A percentile compares a stretch with the other conserved stretches of the same genome.
These are phyloP conservation scores for Apodemia duryi DNA, from an alignment of 2,888 invertebrate genomes.

Conservation along the genomic window DNA sequence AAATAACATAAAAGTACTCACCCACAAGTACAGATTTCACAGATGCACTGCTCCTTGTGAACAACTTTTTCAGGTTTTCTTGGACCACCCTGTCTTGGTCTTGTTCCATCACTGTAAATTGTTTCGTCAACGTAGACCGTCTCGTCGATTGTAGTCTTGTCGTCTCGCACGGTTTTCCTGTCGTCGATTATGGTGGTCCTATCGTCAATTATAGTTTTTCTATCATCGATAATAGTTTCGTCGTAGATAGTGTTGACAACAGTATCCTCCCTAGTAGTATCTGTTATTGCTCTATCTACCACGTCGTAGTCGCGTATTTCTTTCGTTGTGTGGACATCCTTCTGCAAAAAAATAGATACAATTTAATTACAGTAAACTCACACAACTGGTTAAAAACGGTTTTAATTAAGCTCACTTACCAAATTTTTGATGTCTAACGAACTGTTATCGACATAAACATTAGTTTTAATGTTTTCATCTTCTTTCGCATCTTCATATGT, in stretches of 20 bases:
- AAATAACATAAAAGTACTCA: conserved; percentile 70
- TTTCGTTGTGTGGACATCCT: conserved; percentile 73
- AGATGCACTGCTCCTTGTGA: conserved; percentile 90
- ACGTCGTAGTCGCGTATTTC: conserved; percentile 70
- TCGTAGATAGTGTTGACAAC: conserved; percentile 70
- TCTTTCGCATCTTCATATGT: conserved; percentile 75
- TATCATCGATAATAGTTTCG: conserved; percentile 49
- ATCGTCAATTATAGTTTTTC: neutral
- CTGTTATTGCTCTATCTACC: conserved; percentile 73
- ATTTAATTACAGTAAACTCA: conserved; percentile 10
- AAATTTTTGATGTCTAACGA: conserved; percentile 74
- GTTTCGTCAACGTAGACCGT: conserved; percentile 62
- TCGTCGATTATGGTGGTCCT: conserved; percentile 43
- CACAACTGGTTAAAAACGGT: neutral
- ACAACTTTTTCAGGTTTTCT: conserved; percentile 62
- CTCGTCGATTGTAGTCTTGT: conserved; percentile 56
- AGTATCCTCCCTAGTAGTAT: conserved; percentile 61
- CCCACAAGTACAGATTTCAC: conserved; percentile 95
- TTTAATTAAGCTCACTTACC: conserved; percentile 50
- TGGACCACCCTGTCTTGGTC: conserved; percentile 60
- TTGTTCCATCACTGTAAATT: conserved; percentile 59
- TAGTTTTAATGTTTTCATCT: conserved; percentile 71
- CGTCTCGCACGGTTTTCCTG: conserved; percentile 69
- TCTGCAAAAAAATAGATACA: conserved; percentile 45
- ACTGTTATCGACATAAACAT: conserved; percentile 75